Evolutionary conservation across 2,888 invertebrate species (phyloP), one percentile per base, ranked within the genome.

Genomic region (Cinara cedri): DNA sequence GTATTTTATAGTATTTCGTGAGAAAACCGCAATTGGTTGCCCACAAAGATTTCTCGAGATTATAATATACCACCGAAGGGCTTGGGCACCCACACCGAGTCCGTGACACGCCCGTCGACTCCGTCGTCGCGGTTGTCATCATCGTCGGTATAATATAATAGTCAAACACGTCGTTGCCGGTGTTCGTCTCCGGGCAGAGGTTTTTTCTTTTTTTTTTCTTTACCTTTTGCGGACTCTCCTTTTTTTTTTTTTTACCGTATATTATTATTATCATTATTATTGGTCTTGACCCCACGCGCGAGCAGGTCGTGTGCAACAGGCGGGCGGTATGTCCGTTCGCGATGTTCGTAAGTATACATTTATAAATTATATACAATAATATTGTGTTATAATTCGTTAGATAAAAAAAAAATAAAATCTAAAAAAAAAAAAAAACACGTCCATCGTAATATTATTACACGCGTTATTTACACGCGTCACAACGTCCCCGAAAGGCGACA

Each of bases 21-120:
- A 34, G 34, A 34, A 34, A 34, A 34, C 34, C 34, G 34, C 34
- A 6, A 34, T 34, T 34, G 6, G 34, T 34, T 4, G 6, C 34
- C 34, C 34, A 34, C 34, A 6, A 6, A 34, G 34, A 34, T 6
- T 34, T 6, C n/a, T n/a, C 34, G 34, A 34, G 34, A 34, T 34
- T 4, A n/a, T n/a, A n/a, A n/a, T 4, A 34, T 71, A 71, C 10
- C 70, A 55, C 70, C 70, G 42, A 55, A 6, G 74, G 60, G 62
- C 63, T 51, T 54, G 57, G 3, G 68, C 76, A 34, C 76, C 76
- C 76, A 78, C 76, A 68, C 34, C 68, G 46, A 66, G 68, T 57
- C 68, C 76, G 49, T 66, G 76, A 78, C 76, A 78, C 76, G 16
- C 76, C 76, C 57, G 68, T 68, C 60, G 63, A 6, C 6, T 34